These are phyloP conservation scores for Papio anubis DNA, from an alignment of 2,113 vertebrate genomes.

Conservation along the genomic window DNA sequence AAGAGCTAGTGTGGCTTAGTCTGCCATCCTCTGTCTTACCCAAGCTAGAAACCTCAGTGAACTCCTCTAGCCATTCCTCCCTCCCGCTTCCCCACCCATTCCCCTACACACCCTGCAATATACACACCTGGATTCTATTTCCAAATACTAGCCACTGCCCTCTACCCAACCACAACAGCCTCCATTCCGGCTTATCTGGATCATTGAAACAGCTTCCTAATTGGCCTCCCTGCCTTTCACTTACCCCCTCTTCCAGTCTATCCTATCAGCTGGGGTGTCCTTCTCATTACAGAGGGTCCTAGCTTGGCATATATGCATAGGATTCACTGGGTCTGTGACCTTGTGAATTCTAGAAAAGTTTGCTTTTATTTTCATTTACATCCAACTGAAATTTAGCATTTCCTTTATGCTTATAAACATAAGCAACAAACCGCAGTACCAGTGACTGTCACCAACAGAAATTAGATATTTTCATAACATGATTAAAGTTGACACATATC, in stretches of 20 bases:
- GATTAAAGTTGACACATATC: not conserved
- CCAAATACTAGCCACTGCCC: not conserved
- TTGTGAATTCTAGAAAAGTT: not conserved
- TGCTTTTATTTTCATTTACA: not conserved
- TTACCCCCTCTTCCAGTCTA: not conserved
- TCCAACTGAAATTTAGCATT: not conserved
- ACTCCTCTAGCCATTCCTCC: not conserved
- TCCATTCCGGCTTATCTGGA: not conserved
- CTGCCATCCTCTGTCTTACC: not conserved
- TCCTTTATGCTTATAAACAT: not conserved
- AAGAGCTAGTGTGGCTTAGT: not conserved
- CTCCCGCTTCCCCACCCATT: not conserved
- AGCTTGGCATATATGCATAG: too few species aligned
- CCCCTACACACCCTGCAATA: not conserved
- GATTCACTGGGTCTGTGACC: not conserved
- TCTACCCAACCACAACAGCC: not conserved
- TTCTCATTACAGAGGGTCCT: not conserved
- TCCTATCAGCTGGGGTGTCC: not conserved
- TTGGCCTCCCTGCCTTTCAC: not conserved
- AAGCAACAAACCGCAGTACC: not conserved
- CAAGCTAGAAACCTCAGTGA: not conserved
- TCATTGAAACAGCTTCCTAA: not conserved
- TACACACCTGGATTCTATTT: not conserved
- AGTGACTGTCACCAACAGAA: not conserved
- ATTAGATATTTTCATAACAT: not conserved